A percentile compares a stretch with the other conserved stretches of the same genome.
These are phyloP conservation scores for Eospalax fontanierii DNA, from an alignment of 2,797 vertebrate genomes.

Conservation along the genomic window DNA sequence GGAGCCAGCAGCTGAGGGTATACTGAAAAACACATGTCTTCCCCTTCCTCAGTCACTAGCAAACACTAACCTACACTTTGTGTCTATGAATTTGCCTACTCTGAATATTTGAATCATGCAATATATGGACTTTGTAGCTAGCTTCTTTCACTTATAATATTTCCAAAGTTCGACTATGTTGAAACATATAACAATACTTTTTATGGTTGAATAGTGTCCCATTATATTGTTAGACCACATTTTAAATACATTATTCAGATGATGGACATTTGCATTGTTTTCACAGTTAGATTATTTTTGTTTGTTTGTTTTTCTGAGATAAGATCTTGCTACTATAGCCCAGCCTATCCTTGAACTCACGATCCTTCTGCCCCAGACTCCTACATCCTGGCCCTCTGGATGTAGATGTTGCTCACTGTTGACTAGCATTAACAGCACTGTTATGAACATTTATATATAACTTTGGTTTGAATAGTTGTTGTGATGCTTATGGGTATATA, in stretches of 20 bases:
- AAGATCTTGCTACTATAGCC: background rate
- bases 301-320: background rate
- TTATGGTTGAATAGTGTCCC: background rate
- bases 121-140: background rate
- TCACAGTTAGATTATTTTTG: background rate
- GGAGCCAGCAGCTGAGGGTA: no score
- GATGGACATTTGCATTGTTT: background rate
- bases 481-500: background rate
- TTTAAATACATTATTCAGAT: background rate
- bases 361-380: background rate
- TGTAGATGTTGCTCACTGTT: background rate
- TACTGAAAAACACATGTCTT: no score
- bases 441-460: background rate
- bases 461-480: background rate
- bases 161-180: background rate
- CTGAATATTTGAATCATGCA: background rate
- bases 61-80: background rate
- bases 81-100: background rate
- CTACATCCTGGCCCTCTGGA: no score
- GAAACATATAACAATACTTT: background rate
- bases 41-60: background rate
- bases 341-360: background rate
- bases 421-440: background rate
- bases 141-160: background rate
- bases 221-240: background rate